A percentile compares a stretch with the other conserved stretches of the same genome.
Conservation (phyloP, 1,140 invertebrate species). For the Habropoda laboriosa region DNA sequence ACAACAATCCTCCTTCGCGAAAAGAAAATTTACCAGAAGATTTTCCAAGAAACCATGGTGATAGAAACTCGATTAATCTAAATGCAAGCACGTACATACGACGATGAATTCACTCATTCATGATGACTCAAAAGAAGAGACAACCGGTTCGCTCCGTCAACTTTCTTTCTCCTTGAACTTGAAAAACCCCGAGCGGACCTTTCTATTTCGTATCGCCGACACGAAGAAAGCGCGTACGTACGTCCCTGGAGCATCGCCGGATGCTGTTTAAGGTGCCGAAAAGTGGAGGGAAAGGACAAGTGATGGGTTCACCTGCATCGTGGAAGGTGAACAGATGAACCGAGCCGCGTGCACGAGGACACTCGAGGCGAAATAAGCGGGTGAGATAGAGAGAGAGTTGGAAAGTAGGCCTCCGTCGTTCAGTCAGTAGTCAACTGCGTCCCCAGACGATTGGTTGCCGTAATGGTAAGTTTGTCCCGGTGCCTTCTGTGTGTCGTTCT, state of each 20-base stretch:
- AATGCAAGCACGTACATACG: not conserved
- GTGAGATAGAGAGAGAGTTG: constrained; percentile 78
- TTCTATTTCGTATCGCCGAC: not conserved
- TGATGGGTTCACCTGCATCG: not conserved
- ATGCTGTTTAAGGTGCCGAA: not conserved
- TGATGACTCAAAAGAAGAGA: not conserved
- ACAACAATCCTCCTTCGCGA: too few relatives aligned
- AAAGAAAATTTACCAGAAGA: too few relatives aligned
- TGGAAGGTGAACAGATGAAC: constrained; percentile 30
- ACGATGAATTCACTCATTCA: not conserved
- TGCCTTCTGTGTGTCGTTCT: not conserved
- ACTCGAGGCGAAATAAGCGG: constrained; percentile 48
- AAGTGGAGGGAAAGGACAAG: not conserved
- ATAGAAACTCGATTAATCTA: not conserved
- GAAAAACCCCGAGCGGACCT: constrained; percentile 36
- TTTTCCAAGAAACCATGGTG: too few relatives aligned
- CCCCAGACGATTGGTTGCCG: constrained; percentile 75
- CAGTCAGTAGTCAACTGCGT: constrained; percentile 80
- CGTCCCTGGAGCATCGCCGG: too few relatives aligned
- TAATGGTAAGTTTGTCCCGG: constrained; percentile 78
- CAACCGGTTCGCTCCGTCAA: constrained; percentile 13
- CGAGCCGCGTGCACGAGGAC: constrained; percentile 34
- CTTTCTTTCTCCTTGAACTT: constrained; percentile 76
- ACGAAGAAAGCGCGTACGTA: not conserved
- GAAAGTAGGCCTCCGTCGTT: constrained; percentile 80